phyloP scores from a whole-genome alignment of 2,113 vertebrate species.

The Eupsittula cactorum region DNA sequence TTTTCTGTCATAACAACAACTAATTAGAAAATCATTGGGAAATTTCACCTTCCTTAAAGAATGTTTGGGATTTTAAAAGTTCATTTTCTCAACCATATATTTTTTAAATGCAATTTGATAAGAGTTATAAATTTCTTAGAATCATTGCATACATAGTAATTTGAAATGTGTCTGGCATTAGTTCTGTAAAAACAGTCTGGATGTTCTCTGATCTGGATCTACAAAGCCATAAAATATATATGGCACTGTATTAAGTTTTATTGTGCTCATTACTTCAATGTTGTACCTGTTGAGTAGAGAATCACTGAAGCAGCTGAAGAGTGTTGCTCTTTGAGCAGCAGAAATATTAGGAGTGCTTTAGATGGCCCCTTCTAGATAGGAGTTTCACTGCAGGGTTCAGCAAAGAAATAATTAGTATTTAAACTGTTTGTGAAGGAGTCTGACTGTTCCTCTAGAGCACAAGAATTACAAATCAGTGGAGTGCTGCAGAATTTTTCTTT shows the following conservation, averaged over 20 bases:
- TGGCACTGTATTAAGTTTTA: slow-evolving; percentile 63
- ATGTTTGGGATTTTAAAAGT: not conserved
- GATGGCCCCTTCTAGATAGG: not conserved
- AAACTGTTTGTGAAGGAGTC: slow-evolving; percentile 1
- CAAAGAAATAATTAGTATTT: slow-evolving; percentile 63
- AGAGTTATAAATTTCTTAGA: slow-evolving; percentile 10
- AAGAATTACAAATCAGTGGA: slow-evolving; percentile 34
- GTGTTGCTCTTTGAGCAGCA: slow-evolving; percentile 57
- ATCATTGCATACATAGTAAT: slow-evolving; percentile 3
- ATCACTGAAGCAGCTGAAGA: slow-evolving; percentile 29
- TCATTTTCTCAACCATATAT: not conserved
- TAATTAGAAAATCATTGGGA: not conserved
- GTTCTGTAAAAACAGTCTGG: slow-evolving; percentile 57
- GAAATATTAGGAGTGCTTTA: slow-evolving; percentile 57
- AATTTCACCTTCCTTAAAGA: not conserved
- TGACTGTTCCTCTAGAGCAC: not conserved
- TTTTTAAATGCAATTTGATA: not conserved
- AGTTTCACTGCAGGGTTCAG: slow-evolving; percentile 28
- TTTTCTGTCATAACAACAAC: not conserved
- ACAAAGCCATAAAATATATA: slow-evolving; percentile 57
- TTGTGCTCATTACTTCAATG: slow-evolving; percentile 50
- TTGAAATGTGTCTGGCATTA: slow-evolving; percentile 37
- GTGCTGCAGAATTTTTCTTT: slow-evolving; percentile 22
- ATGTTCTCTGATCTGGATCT: slow-evolving; percentile 63
- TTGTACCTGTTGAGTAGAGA: slow-evolving; percentile 63